Evolutionary conservation across 1,140 invertebrate genomes (phyloP).

Genomic region (Trichogramma pretiosum): DNA sequence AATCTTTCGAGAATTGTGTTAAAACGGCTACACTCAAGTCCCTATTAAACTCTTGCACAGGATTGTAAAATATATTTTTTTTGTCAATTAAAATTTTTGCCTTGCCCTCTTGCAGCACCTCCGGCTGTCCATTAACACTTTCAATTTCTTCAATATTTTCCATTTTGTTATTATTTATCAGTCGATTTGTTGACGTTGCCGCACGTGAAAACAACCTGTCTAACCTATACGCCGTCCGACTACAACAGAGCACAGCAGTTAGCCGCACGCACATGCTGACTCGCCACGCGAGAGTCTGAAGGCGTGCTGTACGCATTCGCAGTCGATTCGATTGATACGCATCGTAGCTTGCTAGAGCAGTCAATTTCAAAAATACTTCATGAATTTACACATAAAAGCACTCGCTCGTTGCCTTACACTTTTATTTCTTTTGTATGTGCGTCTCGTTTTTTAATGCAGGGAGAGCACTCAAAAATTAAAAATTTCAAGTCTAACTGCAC

Average conservation of each 20-base stretch:
- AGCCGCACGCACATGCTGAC: not conserved
- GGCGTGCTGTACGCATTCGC: no score
- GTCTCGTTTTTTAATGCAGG: no score
- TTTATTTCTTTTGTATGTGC: no score
- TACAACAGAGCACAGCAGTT: not conserved
- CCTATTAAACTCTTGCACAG: slow-evolving; percentile 94
- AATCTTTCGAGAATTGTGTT: slow-evolving; percentile 37
- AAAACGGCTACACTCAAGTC: slow-evolving; percentile 61
- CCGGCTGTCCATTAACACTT: not conserved
- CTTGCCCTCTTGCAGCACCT: slow-evolving; percentile 58
- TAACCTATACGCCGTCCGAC: no score
- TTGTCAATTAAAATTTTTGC: slow-evolving; percentile 59
- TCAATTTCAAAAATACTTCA: no score
- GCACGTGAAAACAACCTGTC: no score
- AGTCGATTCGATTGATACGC: no score
- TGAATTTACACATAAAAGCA: no score
- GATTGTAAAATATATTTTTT: slow-evolving; percentile 90
- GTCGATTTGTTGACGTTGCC: not conserved
- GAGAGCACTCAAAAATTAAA: no score
- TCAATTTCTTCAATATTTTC: not conserved
- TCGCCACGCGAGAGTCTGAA: not conserved
- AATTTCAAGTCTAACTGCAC: no score
- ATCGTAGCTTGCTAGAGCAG: no score
- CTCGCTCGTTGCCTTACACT: no score
- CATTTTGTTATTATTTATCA: slow-evolving; percentile 1